Evolutionary conservation across 1,140 invertebrate species (phyloP).

Genomic region (Mya arenaria): DNA sequence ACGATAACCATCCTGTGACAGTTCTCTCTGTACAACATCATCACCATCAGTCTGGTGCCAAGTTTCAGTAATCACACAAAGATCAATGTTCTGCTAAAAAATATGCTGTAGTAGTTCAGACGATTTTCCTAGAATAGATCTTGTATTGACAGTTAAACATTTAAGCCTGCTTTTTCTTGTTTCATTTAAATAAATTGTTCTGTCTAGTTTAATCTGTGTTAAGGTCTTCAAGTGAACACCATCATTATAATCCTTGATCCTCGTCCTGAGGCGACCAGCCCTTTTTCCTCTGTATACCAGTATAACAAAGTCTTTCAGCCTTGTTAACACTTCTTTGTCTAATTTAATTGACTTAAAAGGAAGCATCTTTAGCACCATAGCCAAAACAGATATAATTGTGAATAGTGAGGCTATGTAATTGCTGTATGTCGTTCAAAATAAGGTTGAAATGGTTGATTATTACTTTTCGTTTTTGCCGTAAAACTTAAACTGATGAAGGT

Average conservation of each 20-base stretch:
- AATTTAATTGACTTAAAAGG: no score
- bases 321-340: no score
- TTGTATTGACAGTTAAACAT: neutral
- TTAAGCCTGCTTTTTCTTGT: slow-evolving; percentile 6
- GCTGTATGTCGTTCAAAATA: no score
- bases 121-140: neutral
- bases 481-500: no score
- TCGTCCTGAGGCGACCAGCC: no score
- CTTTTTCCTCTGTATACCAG: neutral
- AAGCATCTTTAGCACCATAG: no score
- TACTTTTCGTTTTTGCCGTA: no score
- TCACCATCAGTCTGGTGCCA: slow-evolving; percentile 15
- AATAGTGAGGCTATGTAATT: no score
- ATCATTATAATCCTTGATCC: neutral
- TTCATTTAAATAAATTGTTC: neutral
- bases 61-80: slow-evolving; percentile 26
- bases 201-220: neutral
- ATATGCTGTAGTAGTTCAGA: slow-evolving; percentile 1
- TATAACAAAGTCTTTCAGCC: no score
- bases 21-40: neutral
- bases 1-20: slow-evolving; percentile 1
- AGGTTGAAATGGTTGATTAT: no score
- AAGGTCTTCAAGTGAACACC: neutral
- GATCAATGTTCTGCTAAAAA: slow-evolving; percentile 3
- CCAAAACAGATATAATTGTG: no score